phyloP scores from a whole-genome alignment of 2,113 vertebrate genomes.

The Tragelaphus scriptus region DNA sequence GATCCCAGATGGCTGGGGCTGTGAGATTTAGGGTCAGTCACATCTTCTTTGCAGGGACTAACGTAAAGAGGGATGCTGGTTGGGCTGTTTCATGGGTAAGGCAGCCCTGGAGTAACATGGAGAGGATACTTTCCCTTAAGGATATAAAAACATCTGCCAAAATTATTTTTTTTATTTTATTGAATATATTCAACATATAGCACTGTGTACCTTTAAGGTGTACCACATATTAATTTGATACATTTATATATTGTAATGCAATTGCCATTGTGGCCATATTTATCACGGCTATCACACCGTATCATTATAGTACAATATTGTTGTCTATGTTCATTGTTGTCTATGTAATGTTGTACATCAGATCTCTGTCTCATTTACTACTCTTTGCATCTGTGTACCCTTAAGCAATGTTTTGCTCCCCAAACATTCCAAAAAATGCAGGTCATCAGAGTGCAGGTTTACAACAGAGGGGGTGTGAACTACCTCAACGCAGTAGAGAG shows the following conservation, averaged over 20 bases:
- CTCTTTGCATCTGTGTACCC: neutral
- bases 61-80: too few species aligned
- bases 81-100: neutral
- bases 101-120: neutral
- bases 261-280: neutral
- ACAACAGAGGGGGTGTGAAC: rapidly evolving
- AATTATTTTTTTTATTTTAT: neutral
- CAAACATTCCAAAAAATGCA: neutral
- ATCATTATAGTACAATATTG: neutral
- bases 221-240: neutral
- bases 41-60: neutral
- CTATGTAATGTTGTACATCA: neutral
- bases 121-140: neutral
- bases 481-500: neutral
- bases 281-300: too few species aligned
- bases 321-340: neutral
- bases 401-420: neutral
- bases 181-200: neutral
- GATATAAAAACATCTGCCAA: neutral
- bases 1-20: neutral
- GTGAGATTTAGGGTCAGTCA: neutral
- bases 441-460: neutral
- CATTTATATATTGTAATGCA: neutral
- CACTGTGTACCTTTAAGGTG: too few species aligned
- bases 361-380: neutral